A percentile compares a stretch with the other conserved stretches of the same genome.
phyloP scores from a whole-genome alignment of 2,888 invertebrate genomes.

The Leucophenga maculata region DNA sequence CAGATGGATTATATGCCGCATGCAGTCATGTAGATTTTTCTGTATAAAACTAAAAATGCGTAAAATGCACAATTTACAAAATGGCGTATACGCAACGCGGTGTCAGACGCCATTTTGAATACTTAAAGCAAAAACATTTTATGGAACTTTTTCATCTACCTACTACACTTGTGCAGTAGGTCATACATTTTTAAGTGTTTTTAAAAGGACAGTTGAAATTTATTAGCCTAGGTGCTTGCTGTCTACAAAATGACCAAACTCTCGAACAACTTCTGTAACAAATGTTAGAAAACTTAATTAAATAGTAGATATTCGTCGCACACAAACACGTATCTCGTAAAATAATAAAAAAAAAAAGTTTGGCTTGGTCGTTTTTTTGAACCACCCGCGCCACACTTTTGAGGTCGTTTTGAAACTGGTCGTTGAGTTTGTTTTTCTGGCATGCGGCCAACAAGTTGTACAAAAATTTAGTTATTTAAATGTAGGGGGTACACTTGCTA shows the following conservation, averaged over 20 bases:
- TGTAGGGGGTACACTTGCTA: neutral
- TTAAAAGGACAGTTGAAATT: conserved; percentile 33
- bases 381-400: neutral
- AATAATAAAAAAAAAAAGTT: neutral
- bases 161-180: neutral
- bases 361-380: neutral
- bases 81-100: conserved; percentile 54
- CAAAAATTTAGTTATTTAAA: conserved; percentile 17
- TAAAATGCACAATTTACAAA: conserved; percentile 48
- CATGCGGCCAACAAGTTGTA: conserved; percentile 25
- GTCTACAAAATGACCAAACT: conserved; percentile 40
- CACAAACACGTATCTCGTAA: neutral
- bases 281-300: conserved; percentile 56
- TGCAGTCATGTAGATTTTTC: conserved; percentile 12
- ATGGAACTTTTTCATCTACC: no score
- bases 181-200: neutral
- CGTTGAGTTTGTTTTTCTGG: conserved; percentile 5
- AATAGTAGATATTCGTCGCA: conserved; percentile 30
- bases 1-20: neutral
- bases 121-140: conserved; percentile 16
- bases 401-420: neutral
- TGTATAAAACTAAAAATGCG: conserved; percentile 44
- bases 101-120: conserved; percentile 31
- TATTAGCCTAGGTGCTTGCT: no score
- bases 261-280: neutral